Base-by-base conservation (phyloP, 2,113 vertebrate species). In the Nothoprocta perdicaria region DNA sequence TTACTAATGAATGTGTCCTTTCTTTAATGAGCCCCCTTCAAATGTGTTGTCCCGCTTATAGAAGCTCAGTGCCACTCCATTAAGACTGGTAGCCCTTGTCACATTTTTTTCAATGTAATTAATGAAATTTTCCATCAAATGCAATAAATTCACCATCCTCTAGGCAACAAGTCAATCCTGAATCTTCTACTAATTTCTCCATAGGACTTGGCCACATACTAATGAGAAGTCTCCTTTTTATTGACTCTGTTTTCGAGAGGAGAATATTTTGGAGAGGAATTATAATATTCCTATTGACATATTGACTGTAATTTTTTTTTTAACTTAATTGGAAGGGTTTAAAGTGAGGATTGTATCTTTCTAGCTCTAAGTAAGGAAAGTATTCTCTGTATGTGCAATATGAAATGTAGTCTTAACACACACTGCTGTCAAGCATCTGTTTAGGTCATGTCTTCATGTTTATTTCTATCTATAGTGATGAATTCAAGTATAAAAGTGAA, bases 121-220 rank as follows among this genome's bases (percentile, higher is more conserved):
- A 80, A 53, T 72, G 71, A 14, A 27, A 68, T 66, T 14, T 18
- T 58, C 40, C 27, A 48, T 29, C 79, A 92, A 86, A 67, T 22
- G 15, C 23, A 76, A 18, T 33, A 22, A 84, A 87, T 38, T 79
- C 43, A 24, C 31, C 22, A 1, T 82, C 53, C 23, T 65, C 5
- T 12, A 69, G 63, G 57, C 17, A 66, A 5, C 3, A 40, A 46
- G 67, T 80, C 48, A 74, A 35, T 40, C 35, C 55, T 67, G n/a
- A 85, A 23, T 66, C 72, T 74, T 82, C 58, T 1, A 41, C 22
- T 31, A 33, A 29, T 76, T 9, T 80, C 45, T 24, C 12, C 2
- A 1, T 6, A 55, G 12, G 10, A 6, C 10, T 66, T 50, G 40
- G 62, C 31, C 18, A 40, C 31, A 24, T 0, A 0, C 38, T 17